These are phyloP conservation scores for Porites divaricata DNA, from an alignment of 92 coral and sea anemone genomes.

Conservation along the genomic window DNA sequence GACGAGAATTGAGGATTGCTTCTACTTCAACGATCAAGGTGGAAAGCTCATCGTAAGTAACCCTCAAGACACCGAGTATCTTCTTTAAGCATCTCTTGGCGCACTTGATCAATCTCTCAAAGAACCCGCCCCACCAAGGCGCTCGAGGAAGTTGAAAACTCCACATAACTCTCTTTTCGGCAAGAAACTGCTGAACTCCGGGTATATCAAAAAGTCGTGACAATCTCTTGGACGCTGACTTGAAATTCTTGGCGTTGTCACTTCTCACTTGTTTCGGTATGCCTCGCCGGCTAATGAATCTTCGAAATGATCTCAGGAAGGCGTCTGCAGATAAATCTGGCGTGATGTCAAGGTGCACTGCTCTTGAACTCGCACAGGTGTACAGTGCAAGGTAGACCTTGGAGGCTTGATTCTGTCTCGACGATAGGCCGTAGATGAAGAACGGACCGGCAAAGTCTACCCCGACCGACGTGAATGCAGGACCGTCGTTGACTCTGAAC, in stretches of 20 bases:
- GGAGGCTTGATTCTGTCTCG: background rate
- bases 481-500: background rate
- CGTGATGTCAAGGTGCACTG: slow-evolving; percentile 17
- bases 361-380: slow-evolving; percentile 28
- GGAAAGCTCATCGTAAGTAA: slow-evolving; percentile 60
- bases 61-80: slow-evolving; percentile 54
- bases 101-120: slow-evolving; percentile 55
- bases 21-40: slow-evolving; percentile 68
- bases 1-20: slow-evolving; percentile 70
- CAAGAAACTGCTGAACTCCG: slow-evolving; percentile 2
- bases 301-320: slow-evolving; percentile 30
- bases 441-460: slow-evolving; percentile 49
- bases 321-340: slow-evolving; percentile 15
- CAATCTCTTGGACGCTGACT: slow-evolving; percentile 33
- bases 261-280: background rate
- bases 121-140: slow-evolving; percentile 59
- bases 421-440: background rate
- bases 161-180: slow-evolving; percentile 24
- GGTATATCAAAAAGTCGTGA: slow-evolving; percentile 24
- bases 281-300: slow-evolving; percentile 43
- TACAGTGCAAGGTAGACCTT: slow-evolving; percentile 33
- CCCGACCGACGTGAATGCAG: slow-evolving; percentile 25
- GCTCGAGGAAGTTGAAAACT: slow-evolving; percentile 16
- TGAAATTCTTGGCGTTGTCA: slow-evolving; percentile 37
- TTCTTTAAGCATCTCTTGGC: slow-evolving; percentile 63